Evolutionary conservation across 23 tunicate genomes (phyloP), one percentile per base, ranked within the genome.

Genomic region (Styela clava): DNA sequence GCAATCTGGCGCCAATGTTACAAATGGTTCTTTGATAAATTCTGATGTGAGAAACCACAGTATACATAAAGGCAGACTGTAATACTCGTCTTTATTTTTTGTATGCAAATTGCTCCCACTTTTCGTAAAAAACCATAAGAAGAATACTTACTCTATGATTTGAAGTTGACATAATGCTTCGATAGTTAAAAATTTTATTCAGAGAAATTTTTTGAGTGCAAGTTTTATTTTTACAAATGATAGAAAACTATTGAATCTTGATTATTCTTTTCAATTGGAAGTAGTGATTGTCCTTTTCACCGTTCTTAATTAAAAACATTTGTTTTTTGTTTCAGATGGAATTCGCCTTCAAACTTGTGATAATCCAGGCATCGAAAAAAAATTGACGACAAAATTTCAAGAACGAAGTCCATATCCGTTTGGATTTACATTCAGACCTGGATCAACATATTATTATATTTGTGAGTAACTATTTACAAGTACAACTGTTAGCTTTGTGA

Each of bases 361-460:
- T 25, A 64, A 88, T 73, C 95, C 98, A 24, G 9, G 74, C 24
- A 52, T 64, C 36, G 98, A 94, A 79, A 85, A 69, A 68, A 94
- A 94, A 79, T 51, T 88, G 35, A 94, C 98, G n/a, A 90, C 94
- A 33, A 85, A 88, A 51, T 94, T 94, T 83, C 98, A 94, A 85
- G 74, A 64, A 20, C 62, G 82, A 30, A 94, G 94, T 86, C 98
- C 98, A 16, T 89, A 87, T 26, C 98, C 98, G 3, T 36, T 88
- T 44, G 98, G 98, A 65, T 90, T 94, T 33, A 83, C 79, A 18
- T 94, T 94, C 63, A 85, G 36, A 31, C 98, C 98, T 0, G 98
- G 98, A 63, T 72, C 88, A 16, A 85, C 91, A 1, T 94, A 94
- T 63, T 94, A 88, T 72, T 94, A 94, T 71, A 7, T 94, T 3